These are phyloP conservation scores for Hycleus phaleratus DNA, from an alignment of 1,140 invertebrate species.

Conservation along the genomic window DNA sequence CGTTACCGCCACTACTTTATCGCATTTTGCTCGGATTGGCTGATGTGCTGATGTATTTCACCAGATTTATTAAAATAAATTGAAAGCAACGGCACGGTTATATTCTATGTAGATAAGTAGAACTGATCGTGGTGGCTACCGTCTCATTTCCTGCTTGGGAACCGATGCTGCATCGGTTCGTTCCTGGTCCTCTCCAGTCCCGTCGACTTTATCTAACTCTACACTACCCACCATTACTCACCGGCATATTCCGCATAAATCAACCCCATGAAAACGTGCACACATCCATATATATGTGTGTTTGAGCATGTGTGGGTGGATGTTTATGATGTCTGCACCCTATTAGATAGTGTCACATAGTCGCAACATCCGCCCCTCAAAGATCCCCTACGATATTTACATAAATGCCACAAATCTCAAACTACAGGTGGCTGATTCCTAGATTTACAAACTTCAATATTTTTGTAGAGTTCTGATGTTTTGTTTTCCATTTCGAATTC, in stretches of 20 bases:
- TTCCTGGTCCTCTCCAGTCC: constrained; percentile 1
- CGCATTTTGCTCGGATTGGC: constrained; percentile 33
- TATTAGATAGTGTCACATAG: neutral
- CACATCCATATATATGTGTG: too few relatives aligned
- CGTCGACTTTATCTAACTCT: constrained; percentile 18
- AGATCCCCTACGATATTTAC: neutral
- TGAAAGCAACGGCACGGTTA: constrained; percentile 32
- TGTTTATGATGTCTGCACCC: constrained; percentile 5
- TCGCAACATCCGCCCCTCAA: neutral
- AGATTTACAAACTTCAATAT: too few relatives aligned
- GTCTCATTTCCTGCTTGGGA: constrained; percentile 32
- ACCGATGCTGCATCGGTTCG: neutral
- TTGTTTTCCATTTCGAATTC: constrained; percentile 33
- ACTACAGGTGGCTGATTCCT: too few relatives aligned
- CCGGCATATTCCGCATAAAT: constrained; percentile 13
- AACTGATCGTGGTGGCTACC: constrained; percentile 30
- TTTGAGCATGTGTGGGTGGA: neutral
- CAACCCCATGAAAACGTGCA: constrained; percentile 1
- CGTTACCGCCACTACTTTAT: constrained; percentile 11
- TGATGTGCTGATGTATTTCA: constrained; percentile 33
- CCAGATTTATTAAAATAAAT: constrained; percentile 37
- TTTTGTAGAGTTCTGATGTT: constrained; percentile 15
- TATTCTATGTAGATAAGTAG: constrained; percentile 33
- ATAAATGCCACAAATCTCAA: too few relatives aligned
- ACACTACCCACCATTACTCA: constrained; percentile 19